Evolutionary conservation across 1,140 invertebrate genomes (phyloP).

Genomic region (Dreissena polymorpha): DNA sequence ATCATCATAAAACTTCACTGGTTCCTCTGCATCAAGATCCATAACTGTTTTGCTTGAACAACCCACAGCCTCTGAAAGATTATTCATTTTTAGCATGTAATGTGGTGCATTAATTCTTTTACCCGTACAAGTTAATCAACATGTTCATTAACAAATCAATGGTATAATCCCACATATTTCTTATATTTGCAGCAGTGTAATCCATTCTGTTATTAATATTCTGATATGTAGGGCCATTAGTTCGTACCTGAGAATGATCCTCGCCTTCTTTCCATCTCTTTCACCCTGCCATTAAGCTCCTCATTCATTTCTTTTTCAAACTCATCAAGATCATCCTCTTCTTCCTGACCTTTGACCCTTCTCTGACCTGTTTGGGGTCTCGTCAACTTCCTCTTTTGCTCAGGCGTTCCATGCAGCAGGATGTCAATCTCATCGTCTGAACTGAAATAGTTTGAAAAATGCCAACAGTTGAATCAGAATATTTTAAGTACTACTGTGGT

Average conservation of each 20-base stretch:
- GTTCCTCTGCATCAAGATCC: constrained; percentile 17
- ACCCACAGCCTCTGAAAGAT: constrained; percentile 19
- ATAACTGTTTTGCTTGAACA: constrained; percentile 14
- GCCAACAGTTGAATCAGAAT: neutral
- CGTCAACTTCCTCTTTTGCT: constrained; percentile 45
- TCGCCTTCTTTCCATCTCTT: constrained; percentile 43
- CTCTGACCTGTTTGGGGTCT: neutral
- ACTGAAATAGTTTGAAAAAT: constrained; percentile 12
- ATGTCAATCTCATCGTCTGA: constrained; percentile 58
- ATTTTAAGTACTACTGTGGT: neutral
- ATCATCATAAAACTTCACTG: constrained; percentile 77
- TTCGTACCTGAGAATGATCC: constrained; percentile 32
- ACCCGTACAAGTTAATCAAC: neutral
- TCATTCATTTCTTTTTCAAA: constrained; percentile 54
- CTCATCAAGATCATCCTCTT: constrained; percentile 42
- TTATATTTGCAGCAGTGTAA: neutral
- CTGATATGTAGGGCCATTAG: neutral
- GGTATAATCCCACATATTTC: neutral
- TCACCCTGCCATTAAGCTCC: constrained; percentile 44
- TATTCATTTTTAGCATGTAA: neutral
- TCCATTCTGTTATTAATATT: neutral
- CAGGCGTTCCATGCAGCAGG: constrained; percentile 50
- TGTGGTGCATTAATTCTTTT: neutral
- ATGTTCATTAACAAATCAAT: neutral
- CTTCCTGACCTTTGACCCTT: neutral